phyloP scores from a whole-genome alignment of 2,797 vertebrate genomes.

The Labroides dimidiatus region DNA sequence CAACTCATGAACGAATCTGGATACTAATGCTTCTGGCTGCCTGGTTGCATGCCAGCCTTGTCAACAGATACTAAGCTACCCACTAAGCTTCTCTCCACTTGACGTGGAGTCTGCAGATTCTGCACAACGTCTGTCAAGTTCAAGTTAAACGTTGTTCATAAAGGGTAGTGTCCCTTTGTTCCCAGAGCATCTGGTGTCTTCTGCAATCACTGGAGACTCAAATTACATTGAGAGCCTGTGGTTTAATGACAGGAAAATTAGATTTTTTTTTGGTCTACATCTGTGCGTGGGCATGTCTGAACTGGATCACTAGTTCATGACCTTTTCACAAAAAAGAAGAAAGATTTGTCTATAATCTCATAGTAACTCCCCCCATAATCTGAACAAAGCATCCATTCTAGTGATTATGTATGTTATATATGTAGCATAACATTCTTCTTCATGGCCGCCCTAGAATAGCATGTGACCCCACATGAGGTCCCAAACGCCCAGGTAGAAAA shows the following conservation, averaged over 20 bases:
- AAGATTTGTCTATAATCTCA: slow-evolving; percentile 11
- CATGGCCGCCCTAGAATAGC: slow-evolving; percentile 55
- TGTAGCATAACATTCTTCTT: slow-evolving; percentile 25
- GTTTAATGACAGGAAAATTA: slow-evolving; percentile 34
- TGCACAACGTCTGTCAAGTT: slow-evolving; percentile 72
- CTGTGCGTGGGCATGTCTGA: slow-evolving; percentile 19
- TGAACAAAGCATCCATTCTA: slow-evolving; percentile 1
- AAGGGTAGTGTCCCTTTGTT: slow-evolving; percentile 56
- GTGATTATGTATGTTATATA: background rate
- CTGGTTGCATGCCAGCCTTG: slow-evolving; percentile 69
- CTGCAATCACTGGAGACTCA: slow-evolving; percentile 23
- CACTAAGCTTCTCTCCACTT: slow-evolving; percentile 71
- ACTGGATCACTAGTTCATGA: slow-evolving; percentile 27
- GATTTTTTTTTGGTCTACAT: slow-evolving; percentile 37
- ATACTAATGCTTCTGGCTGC: slow-evolving; percentile 59
- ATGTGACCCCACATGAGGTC: slow-evolving; percentile 55
- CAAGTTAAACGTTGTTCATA: slow-evolving; percentile 69
- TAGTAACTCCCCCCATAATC: background rate
- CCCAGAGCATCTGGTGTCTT: slow-evolving; percentile 61
- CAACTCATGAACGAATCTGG: slow-evolving; percentile 52
- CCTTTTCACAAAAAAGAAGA: slow-evolving; percentile 18
- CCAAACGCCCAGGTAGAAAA: slow-evolving; percentile 64
- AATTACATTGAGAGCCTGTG: slow-evolving; percentile 9
- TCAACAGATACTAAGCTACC: slow-evolving; percentile 77
- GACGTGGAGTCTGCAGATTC: slow-evolving; percentile 69